phyloP scores from a whole-genome alignment of 2,888 invertebrate genomes.

The Tetragonula carbonaria region DNA sequence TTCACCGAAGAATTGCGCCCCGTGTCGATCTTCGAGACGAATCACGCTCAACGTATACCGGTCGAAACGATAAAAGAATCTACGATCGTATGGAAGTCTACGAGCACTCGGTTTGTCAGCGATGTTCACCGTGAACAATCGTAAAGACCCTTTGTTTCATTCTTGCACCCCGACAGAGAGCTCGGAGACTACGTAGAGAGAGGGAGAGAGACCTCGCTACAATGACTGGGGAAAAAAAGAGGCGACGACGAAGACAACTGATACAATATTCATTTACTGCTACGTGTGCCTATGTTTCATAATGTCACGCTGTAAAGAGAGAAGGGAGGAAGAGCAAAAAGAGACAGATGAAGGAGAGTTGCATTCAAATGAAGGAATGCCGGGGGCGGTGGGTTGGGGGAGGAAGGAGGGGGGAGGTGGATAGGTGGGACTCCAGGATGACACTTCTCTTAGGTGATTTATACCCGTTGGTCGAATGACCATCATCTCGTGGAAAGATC shows the following conservation, averaged over 20 bases:
- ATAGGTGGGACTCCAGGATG: conserved; percentile 76
- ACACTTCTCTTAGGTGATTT: conserved; percentile 82
- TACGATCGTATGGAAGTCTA: conserved; percentile 21
- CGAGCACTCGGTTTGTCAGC: conserved; percentile 48
- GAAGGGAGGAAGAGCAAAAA: conserved; percentile 49
- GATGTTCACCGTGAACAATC: conserved; percentile 12
- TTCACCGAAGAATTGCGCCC: background rate
- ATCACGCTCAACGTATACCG: background rate
- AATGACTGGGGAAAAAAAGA: conserved; percentile 64
- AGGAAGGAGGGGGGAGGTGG: conserved; percentile 57
- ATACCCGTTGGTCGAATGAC: conserved; percentile 80
- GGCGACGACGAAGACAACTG: conserved; percentile 69
- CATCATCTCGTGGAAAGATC: conserved; percentile 81
- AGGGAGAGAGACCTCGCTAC: conserved; percentile 65
- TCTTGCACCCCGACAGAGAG: conserved; percentile 61
- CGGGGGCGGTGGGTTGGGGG: conserved; percentile 73
- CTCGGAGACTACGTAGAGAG: conserved; percentile 58
- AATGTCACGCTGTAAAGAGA: conserved; percentile 65
- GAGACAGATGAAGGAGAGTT: conserved; percentile 72
- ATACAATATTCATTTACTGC: conserved; percentile 75
- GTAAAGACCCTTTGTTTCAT: conserved; percentile 55
- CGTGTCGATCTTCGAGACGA: background rate
- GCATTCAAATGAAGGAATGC: conserved; percentile 81
- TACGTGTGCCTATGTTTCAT: conserved; percentile 72
- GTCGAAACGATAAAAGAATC: background rate